phyloP scores from a whole-genome alignment of 2,888 invertebrate genomes.

The Lithodes maja region DNA sequence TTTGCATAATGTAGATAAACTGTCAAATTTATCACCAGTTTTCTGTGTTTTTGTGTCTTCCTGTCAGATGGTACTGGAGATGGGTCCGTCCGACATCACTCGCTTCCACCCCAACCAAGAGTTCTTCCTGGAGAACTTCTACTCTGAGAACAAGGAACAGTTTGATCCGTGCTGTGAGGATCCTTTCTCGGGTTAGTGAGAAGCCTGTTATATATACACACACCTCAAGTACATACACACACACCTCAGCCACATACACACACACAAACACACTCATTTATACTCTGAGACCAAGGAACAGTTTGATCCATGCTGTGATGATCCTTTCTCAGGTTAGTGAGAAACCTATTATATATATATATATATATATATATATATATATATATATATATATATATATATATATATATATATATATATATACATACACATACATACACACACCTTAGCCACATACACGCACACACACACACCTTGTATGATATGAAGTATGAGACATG shows the following conservation, averaged over 20 bases:
- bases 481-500: no score
- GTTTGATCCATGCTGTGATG: slow-evolving; percentile 53
- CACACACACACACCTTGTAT: no score
- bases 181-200: slow-evolving; percentile 59
- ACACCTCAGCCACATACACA: no score
- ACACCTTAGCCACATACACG: no score
- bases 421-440: background rate
- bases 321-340: slow-evolving; percentile 59
- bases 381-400: no score
- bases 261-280: background rate
- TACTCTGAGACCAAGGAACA: slow-evolving; percentile 10
- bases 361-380: no score
- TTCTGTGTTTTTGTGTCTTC: no score
- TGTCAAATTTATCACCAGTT: no score
- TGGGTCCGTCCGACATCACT: slow-evolving; percentile 53
- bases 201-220: no score
- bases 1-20: no score
- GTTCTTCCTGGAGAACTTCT: slow-evolving; percentile 67
- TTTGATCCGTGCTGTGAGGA: slow-evolving; percentile 54
- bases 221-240: background rate
- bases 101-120: slow-evolving; percentile 60
- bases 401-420: no score
- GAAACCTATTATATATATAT: no score
- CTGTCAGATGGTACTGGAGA: slow-evolving; percentile 47
- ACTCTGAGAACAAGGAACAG: slow-evolving; percentile 14